Conservation (phyloP, 2,797 vertebrate genomes). For the Echeneis naucrates region DNA sequence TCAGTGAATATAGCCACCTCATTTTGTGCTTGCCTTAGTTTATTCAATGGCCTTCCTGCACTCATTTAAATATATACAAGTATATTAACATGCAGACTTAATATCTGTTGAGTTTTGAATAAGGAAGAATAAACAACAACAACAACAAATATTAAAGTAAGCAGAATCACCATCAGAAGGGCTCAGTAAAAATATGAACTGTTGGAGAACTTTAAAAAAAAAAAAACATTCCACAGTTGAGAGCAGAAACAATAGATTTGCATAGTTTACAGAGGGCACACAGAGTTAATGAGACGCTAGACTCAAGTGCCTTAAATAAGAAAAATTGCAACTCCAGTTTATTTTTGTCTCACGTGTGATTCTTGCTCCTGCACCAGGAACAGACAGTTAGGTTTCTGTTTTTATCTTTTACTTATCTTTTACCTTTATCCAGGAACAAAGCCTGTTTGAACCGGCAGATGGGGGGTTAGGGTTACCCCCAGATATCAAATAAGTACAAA, state of each 20-base stretch:
- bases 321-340: constrained; percentile 1
- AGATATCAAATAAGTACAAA: constrained; percentile 1
- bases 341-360: constrained; percentile 27
- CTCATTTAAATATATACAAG: too few relatives aligned
- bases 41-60: too few relatives aligned
- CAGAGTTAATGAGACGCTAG: constrained; percentile 4
- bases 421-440: constrained; percentile 12
- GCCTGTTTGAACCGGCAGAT: constrained; percentile 15
- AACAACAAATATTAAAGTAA: constrained; percentile 3
- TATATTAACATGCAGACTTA: background rate
- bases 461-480: constrained; percentile 2
- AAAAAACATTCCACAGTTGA: background rate
- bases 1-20: too few relatives aligned
- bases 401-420: too few relatives aligned
- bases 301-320: background rate
- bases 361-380: constrained; percentile 4
- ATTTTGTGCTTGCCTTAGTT: too few relatives aligned
- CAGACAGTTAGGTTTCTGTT: constrained; percentile 17
- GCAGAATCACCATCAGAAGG: constrained; percentile 10
- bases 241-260: background rate
- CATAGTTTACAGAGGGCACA: constrained; percentile 16
- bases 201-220: too few relatives aligned
- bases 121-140: background rate
- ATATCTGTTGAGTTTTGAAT: background rate
- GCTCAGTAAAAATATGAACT: too few relatives aligned